phyloP scores from a whole-genome alignment of 2,797 vertebrate genomes.

The Notamacropus eugenii region DNA sequence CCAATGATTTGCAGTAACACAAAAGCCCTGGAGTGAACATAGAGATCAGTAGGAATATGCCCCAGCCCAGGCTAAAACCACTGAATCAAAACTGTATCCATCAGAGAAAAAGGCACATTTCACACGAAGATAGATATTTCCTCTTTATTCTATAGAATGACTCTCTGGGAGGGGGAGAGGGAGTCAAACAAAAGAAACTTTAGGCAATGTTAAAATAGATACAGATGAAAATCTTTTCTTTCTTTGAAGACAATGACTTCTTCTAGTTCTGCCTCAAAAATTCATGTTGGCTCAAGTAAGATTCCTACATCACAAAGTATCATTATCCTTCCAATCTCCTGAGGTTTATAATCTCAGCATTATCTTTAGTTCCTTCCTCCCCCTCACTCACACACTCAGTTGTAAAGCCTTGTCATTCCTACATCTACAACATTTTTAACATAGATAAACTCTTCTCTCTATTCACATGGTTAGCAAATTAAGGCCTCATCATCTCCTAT shows the following conservation, averaged over 20 bases:
- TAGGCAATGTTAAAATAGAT: neutral
- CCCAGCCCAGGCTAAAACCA: constrained; percentile 25
- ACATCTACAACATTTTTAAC: neutral
- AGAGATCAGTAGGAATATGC: neutral
- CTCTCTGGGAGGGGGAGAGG: neutral
- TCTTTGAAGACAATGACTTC: neutral
- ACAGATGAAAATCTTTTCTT: neutral
- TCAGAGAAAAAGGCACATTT: neutral
- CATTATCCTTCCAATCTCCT: neutral
- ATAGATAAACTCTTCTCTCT: neutral
- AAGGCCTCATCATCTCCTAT: neutral
- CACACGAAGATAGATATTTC: neutral
- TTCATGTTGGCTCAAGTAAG: neutral
- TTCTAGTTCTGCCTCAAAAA: neutral
- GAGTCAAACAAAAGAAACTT: neutral
- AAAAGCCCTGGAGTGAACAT: constrained; percentile 14
- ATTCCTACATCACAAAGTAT: neutral
- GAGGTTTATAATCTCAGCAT: neutral
- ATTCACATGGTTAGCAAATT: neutral
- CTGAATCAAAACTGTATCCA: neutral
- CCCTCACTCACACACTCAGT: neutral
- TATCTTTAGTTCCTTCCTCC: neutral
- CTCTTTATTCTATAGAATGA: neutral
- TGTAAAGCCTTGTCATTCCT: neutral
- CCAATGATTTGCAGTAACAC: constrained; percentile 22